Evolutionary conservation across 2,797 vertebrate species (phyloP), one percentile per base, ranked within the genome.

Genomic region (Salmo trutta): DNA sequence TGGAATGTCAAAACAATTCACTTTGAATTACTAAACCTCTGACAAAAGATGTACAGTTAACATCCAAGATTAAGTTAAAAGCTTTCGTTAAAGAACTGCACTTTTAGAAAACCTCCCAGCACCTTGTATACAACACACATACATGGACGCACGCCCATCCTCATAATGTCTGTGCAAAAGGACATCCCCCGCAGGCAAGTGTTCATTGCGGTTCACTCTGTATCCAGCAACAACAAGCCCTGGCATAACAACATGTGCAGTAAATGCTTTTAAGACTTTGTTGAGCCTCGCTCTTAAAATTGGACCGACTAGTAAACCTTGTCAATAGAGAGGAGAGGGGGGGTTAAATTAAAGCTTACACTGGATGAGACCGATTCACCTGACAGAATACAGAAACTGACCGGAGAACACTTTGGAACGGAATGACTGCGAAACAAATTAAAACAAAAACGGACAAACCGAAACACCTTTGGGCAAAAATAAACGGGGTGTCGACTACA

Each of bases 401-500:
- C 33, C 4, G 3, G 21, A 7, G 21, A 29, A 65, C 14, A 65
- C 24, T 65, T 21, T 27, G 24, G 62, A 81, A 76, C 16, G 36
- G 62, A 76, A 79, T 83, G 67, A 84, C 19, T 77, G 81, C 64
- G 69, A 47, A 53, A 84, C 80, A 78, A 64, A 12, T 12, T 5
- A 1, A 17, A 62, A 62, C 59, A 62, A 62, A 21, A 62, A 24
- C 21, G 1, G 59, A 12, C 6, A 59, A 47, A 79, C 74, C 73
- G 76, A 76, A 83, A 78, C 5, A 78, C 71, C 59, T 71, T 77
- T 53, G 77, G 76, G 81, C 2, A 65, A 84, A 84, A 62, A 12
- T 74, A 77, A 82, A 76, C 29, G 41, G 80, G 81, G 83, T 79
- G 85, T 65, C 76, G 73, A 77, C 74, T 1, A 47, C 56, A 67